A percentile compares a stretch with the other conserved stretches of the same genome.
These are phyloP conservation scores for Streptopelia turtur DNA, from an alignment of 2,797 vertebrate species.

Conservation along the genomic window DNA sequence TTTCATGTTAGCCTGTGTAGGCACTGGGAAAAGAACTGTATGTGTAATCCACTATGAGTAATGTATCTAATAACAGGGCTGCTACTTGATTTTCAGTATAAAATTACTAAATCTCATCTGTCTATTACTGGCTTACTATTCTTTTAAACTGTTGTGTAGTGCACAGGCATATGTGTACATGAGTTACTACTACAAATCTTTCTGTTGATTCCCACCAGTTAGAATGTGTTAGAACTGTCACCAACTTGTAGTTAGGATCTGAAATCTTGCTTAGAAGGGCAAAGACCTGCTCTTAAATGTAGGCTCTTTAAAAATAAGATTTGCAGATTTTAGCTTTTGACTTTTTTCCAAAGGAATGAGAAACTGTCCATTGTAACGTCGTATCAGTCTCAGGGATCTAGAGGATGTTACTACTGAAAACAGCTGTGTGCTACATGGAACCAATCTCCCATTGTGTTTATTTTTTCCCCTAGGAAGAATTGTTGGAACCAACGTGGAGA, in stretches of 20 bases:
- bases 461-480: background rate
- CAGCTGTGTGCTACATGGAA: background rate
- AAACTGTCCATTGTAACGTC: background rate
- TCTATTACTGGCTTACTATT: rapidly evolving
- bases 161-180: rapidly evolving
- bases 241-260: background rate
- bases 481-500: background rate
- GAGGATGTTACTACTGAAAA: background rate
- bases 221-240: background rate
- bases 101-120: background rate
- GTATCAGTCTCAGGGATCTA: background rate
- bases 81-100: background rate
- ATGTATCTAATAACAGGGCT: background rate
- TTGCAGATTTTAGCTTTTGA: background rate
- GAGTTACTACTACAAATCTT: background rate
- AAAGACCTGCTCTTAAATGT: background rate
- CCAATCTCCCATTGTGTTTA: background rate
- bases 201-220: background rate
- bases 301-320: background rate
- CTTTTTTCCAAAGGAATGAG: background rate
- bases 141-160: no score
- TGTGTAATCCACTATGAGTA: background rate
- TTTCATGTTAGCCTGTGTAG: background rate
- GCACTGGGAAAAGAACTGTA: background rate
- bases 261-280: background rate